Evolutionary conservation across 2,797 vertebrate genomes (phyloP).

Genomic region (Octomys mimax): DNA sequence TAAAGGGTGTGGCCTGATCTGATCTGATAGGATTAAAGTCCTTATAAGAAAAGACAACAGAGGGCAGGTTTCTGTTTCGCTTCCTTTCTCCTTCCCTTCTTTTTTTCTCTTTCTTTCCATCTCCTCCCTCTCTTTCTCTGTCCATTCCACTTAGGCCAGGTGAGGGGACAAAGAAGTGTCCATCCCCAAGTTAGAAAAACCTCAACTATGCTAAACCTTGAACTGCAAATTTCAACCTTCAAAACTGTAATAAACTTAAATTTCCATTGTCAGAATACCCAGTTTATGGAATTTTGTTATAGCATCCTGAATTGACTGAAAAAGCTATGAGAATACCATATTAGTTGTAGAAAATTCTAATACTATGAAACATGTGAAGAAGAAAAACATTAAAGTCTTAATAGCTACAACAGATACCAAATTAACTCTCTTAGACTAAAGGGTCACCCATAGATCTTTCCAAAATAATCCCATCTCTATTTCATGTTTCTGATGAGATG

Average conservation of each 20-base stretch:
- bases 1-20: neutral
- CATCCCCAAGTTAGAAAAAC: neutral
- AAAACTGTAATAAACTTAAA: neutral
- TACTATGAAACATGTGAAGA: neutral
- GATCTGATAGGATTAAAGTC: neutral
- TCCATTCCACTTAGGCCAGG: too few species aligned
- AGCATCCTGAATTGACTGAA: neutral
- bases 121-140: neutral
- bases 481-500: neutral
- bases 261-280: neutral
- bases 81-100: too few species aligned
- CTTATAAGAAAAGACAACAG: neutral
- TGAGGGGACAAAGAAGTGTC: neutral
- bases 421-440: neutral
- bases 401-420: neutral
- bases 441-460: neutral
- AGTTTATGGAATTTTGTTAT: neutral
- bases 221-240: neutral
- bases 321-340: neutral
- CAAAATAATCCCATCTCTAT: neutral
- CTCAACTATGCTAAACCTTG: neutral
- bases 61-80: neutral
- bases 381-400: neutral
- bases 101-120: neutral
- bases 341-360: neutral